Conservation (phyloP, 2,113 vertebrate species). For the Ahaetulla prasina region DNA sequence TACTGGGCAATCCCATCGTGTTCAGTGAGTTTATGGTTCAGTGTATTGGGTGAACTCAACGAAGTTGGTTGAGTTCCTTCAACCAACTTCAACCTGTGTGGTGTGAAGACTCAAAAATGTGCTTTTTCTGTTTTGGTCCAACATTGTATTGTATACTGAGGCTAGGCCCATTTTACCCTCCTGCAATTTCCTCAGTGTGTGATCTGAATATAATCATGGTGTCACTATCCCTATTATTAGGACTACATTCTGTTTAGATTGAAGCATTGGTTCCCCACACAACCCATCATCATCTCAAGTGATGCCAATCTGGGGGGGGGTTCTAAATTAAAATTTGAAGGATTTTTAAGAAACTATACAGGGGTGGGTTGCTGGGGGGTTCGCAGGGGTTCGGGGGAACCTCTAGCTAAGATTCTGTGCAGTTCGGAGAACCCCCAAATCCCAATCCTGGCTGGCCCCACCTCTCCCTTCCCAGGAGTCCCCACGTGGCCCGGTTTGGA, state of each 20-base stretch:
- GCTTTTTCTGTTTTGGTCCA: not conserved
- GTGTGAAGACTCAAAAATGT: not conserved
- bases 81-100: not conserved
- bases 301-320: not conserved
- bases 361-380: too few relatives aligned
- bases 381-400: too few relatives aligned
- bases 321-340: not conserved
- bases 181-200: not conserved
- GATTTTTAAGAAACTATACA: too few relatives aligned
- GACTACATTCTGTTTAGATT: not conserved
- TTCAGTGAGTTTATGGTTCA: not conserved
- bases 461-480: too few relatives aligned
- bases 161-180: not conserved
- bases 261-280: not conserved
- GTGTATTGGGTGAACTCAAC: not conserved
- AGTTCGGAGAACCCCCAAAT: too few relatives aligned
- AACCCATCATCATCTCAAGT: not conserved
- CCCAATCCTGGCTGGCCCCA: too few relatives aligned
- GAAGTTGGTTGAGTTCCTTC: not conserved
- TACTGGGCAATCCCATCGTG: not conserved
- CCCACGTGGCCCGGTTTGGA: too few relatives aligned
- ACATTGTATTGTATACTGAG: not conserved
- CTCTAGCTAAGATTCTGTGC: too few relatives aligned
- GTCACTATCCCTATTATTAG: not conserved
- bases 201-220: not conserved